Percentiles rank a stretch among this genome's conserved stretches.
phyloP scores from a whole-genome alignment of 2,113 vertebrate species.

The Eulacestoma nigropectus region DNA sequence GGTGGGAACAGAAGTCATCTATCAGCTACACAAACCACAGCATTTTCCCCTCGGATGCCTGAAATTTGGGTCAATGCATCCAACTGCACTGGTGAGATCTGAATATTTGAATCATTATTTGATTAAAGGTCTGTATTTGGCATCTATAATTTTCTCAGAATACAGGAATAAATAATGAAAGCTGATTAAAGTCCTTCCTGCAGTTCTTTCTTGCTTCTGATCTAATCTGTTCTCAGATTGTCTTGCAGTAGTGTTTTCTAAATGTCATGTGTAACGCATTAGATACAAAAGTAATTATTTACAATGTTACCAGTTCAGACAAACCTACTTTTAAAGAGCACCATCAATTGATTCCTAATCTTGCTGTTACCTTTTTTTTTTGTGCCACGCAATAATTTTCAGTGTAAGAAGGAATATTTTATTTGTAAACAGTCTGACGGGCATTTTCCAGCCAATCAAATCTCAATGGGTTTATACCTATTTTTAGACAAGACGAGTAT shows the following conservation, averaged over 20 bases:
- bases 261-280: neutral
- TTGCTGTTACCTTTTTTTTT: neutral
- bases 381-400: neutral
- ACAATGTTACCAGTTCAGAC: neutral
- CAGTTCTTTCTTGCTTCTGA: neutral
- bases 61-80: conserved; percentile 37
- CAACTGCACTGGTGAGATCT: neutral
- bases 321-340: neutral
- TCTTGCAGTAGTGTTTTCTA: neutral
- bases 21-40: conserved; percentile 19
- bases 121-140: conserved; percentile 1
- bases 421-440: neutral
- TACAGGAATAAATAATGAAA: conserved; percentile 20
- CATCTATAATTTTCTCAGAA: neutral
- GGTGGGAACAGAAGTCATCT: neutral
- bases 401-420: neutral
- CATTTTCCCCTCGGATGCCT: neutral
- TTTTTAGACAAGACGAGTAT: neutral
- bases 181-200: neutral
- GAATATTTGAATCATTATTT: conserved; percentile 9
- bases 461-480: neutral
- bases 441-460: neutral
- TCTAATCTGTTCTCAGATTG: conserved; percentile 7
- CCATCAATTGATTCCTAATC: neutral
- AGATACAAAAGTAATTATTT: neutral